A percentile compares a stretch with the other conserved stretches of the same genome.
These are phyloP conservation scores for Malurus melanocephalus DNA, from an alignment of 2,113 vertebrate species.

Conservation along the genomic window DNA sequence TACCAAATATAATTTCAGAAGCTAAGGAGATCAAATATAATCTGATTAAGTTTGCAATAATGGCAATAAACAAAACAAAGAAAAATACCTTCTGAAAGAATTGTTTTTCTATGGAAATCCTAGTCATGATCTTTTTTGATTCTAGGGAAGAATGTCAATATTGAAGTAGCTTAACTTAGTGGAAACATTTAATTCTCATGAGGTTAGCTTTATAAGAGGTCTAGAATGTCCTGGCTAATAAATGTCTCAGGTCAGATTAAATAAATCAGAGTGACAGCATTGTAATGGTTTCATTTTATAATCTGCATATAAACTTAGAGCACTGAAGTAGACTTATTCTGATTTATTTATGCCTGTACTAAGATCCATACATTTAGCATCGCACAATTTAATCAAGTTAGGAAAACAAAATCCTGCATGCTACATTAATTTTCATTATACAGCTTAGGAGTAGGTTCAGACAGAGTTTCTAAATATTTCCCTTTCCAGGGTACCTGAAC, in stretches of 20 bases:
- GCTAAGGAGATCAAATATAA: background rate
- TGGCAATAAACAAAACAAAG: background rate
- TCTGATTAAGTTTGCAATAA: background rate
- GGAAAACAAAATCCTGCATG: background rate
- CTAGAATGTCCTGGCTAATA: conserved; percentile 2
- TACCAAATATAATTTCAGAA: background rate
- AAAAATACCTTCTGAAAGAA: background rate
- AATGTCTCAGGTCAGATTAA: background rate
- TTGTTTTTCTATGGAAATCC: background rate
- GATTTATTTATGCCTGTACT: background rate
- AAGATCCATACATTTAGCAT: background rate
- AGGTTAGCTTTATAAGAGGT: background rate
- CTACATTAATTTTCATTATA: background rate
- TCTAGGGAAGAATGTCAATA: background rate
- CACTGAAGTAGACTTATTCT: background rate
- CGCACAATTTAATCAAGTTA: background rate
- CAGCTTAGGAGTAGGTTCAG: background rate
- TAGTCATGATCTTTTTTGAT: background rate
- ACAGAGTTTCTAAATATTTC: background rate
- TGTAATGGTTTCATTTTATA: conserved; percentile 6
- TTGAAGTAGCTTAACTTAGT: conserved; percentile 5
- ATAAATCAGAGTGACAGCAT: background rate
- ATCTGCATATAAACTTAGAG: background rate
- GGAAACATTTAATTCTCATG: conserved; percentile 22
- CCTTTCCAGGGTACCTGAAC: background rate